Base-by-base conservation (phyloP, 1,140 invertebrate genomes). In the Drosophila albomicans region DNA sequence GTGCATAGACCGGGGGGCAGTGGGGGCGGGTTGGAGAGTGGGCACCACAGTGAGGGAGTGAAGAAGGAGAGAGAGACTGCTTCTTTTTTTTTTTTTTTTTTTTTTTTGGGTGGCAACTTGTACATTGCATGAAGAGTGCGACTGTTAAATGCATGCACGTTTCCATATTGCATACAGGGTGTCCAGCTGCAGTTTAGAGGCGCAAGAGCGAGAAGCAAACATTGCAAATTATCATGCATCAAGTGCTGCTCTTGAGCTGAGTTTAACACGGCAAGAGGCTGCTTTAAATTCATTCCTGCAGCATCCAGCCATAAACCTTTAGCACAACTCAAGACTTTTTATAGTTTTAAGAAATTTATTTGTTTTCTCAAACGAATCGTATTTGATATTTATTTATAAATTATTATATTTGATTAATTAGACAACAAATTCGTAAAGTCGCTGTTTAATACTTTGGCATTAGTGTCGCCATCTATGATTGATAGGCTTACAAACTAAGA, bases 391-490 rank as follows among this genome's bases (percentile, higher is more conserved):
- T 1, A 32, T 41, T 6, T 41, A 41, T 10, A 41, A 41, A 41
- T 41, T 41, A 10, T 10, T 41, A 11, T 8, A n/a, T 3, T 11
- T 41, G 3, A n/a, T 41, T 8, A 41, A 3, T 41, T 41, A 32
- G 20, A 25, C 8, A 35, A 35, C 35, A 35, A 8, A 41, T 10
- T 41, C 38, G 1, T 41, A 41, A 11, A 41, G 20, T 25, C 20
- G 20, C 20, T 25, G 0, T 25, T 4, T n/a, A 41, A 10, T 10
- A 41, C 11, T 10, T 41, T 25, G 1, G 7, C 2, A 8, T n/a
- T 10, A 0, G 13, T 69, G 65, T 41, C 56, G 76, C 67, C 81
- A 82, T 82, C 81, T 82, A 71, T 76, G 35, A 57, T 1, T 82
- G 46, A 25, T 16, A 15, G 15, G 6, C 1, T 45, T 45, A n/a